phyloP scores from a whole-genome alignment of 2,113 vertebrate genomes.

The Melanerpes aurifrons region DNA sequence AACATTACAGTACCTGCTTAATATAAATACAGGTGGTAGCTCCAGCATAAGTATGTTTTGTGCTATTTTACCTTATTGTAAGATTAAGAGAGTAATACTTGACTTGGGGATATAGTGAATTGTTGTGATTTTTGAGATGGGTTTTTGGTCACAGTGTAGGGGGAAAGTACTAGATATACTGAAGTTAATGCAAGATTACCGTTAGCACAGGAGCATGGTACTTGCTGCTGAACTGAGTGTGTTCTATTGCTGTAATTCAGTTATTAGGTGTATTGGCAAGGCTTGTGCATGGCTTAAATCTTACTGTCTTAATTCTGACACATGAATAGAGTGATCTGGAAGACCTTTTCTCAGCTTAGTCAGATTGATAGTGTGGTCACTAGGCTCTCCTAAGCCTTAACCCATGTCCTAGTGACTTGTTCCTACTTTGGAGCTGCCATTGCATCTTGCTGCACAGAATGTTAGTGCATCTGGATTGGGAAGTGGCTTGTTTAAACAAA shows the following conservation, averaged over 20 bases:
- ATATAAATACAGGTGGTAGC: neutral
- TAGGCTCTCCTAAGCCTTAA: neutral
- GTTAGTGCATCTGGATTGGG: neutral
- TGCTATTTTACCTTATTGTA: neutral
- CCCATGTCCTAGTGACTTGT: neutral
- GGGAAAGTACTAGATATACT: neutral
- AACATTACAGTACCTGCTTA: neutral
- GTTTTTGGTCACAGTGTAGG: neutral
- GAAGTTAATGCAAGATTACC: neutral
- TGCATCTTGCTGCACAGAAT: neutral
- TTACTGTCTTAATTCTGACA: neutral
- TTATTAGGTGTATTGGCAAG: neutral
- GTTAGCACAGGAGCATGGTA: neutral
- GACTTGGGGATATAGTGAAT: neutral
- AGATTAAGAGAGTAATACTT: neutral
- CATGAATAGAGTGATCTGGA: neutral
- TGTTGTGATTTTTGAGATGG: slow-evolving; percentile 52
- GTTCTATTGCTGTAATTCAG: neutral
- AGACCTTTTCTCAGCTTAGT: neutral
- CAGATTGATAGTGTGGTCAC: neutral
- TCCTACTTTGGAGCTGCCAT: neutral
- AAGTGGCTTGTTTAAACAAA: neutral
- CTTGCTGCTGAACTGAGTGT: neutral
- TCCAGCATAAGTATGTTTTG: neutral
- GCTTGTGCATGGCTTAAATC: neutral